Base-by-base conservation (phyloP, 2,888 invertebrate genomes). In the Glaucopsyche alexis region DNA sequence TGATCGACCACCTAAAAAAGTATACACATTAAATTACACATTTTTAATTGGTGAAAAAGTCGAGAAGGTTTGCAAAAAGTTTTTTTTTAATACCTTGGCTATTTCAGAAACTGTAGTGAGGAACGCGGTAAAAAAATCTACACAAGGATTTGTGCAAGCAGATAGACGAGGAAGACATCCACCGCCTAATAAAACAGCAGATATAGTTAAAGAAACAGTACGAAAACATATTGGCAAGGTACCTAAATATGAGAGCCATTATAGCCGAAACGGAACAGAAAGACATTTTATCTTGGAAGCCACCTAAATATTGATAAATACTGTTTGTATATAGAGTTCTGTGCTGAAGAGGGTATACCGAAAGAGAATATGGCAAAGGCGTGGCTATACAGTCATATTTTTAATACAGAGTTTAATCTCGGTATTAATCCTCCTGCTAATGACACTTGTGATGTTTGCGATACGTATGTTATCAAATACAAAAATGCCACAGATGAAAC, bases 111-210 rank as follows among this genome's bases (percentile, higher is more conserved):
- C n/a, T n/a, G n/a, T n/a, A 14, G 50, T 50, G n/a, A 50, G 50
- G 50, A 50, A 50, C 50, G 50, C 50, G n/a, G 50, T 50, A 50
- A 50, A 50, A 50, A 50, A 50, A 50, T 50, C 50, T n/a, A 50
- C 50, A 50, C n/a, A n/a, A n/a, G n/a, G n/a, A n/a, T n/a, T n/a
- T n/a, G n/a, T n/a, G n/a, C n/a, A n/a, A n/a, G n/a, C n/a, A n/a
- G n/a, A n/a, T n/a, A n/a, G n/a, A n/a, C n/a, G n/a, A n/a, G n/a
- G n/a, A n/a, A n/a, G n/a, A n/a, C n/a, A n/a, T n/a, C n/a, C n/a
- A n/a, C n/a, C n/a, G n/a, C n/a, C n/a, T n/a, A n/a, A n/a, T n/a
- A n/a, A n/a, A n/a, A n/a, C n/a, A n/a, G n/a, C 50, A 50, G 50
- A 50, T n/a, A 50, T n/a, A 50, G 50, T 50, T 7, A 50, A 50